Evolutionary conservation across 2,113 vertebrate species (phyloP).

Genomic region (Narcine bancroftii): DNA sequence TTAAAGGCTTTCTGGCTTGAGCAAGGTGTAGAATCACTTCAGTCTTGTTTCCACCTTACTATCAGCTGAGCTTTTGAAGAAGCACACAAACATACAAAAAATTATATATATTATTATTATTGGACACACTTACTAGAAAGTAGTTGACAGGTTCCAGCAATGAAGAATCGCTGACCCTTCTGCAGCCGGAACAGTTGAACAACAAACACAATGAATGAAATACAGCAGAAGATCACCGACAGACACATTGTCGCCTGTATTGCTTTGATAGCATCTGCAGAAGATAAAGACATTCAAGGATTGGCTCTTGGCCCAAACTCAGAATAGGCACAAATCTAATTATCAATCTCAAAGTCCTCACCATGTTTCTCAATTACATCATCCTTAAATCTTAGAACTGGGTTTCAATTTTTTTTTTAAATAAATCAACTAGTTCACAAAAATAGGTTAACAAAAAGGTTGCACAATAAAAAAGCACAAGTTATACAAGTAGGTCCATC

Average conservation of each 20-base stretch:
- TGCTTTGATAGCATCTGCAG: constrained; percentile 73
- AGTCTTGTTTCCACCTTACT: too few species aligned
- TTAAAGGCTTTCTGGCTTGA: too few species aligned
- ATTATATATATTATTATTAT: too few species aligned
- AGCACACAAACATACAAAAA: too few species aligned
- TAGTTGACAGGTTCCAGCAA: constrained; percentile 81
- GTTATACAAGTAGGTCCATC: too few species aligned
- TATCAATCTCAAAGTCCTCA: background rate
- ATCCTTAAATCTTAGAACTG: background rate
- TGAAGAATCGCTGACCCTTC: constrained; percentile 85
- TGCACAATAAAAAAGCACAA: too few species aligned
- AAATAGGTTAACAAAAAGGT: background rate
- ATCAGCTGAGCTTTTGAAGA: background rate
- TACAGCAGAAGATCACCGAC: constrained; percentile 76
- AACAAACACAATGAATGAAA: constrained; percentile 81
- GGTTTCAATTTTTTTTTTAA: background rate
- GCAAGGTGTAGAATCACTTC: too few species aligned
- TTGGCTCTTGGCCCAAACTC: background rate
- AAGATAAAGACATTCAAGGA: constrained; percentile 37
- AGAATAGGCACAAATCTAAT: background rate
- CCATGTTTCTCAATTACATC: background rate
- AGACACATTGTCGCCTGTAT: constrained; percentile 88
- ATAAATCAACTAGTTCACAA: background rate
- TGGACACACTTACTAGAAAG: constrained; percentile 71
- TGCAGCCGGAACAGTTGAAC: constrained; percentile 94